Base-by-base conservation (phyloP, 2,888 invertebrate genomes). In the Byasa hedistus region DNA sequence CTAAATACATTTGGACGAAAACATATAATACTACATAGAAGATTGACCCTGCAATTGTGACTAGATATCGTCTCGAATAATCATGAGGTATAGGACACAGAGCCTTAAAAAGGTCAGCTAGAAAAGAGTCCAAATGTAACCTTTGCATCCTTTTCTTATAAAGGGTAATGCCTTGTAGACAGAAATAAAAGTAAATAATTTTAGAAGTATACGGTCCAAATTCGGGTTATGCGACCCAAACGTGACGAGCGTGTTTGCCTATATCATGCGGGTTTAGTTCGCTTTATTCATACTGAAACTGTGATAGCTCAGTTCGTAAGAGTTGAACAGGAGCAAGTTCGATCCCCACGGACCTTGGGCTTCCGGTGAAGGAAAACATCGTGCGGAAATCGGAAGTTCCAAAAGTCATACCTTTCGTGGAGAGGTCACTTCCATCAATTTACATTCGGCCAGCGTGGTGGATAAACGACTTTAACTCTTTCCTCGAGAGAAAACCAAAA, bases 11-110 rank as follows among this genome's bases (percentile, higher is more conserved):
- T 32, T 32, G 10, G 32, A 32, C 10, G 10, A 32, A 32, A 10
- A 32, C 32, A 8, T 32, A 10, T 48, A 48, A n/a, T 48, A 17
- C n/a, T 48, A 48, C 5, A 15, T 48, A 48, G 15, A 15, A 48
- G 48, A 48, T 48, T n/a, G 48, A 17, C 48, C 15, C 44, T 44
- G 23, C 23, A 48, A 59, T 19, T 59, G 58, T 59, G 23, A 15
- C 19, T 59, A 19, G 58, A 59, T n/a, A 57, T 23, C 44, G 58
- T 44, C 17, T 23, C 23, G 44, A 44, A 44, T 44, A 22, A 23
- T 57, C 21, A 39, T 39, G 22, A 19, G n/a, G 19, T 32, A 48
- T 48, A 1, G 17, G 5, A 48, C 19, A 48, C n/a, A n/a, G 48
- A 48, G 48, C n/a, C 48, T 32, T 32, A 7, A 10, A 32, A 5